Base-by-base conservation (phyloP, 2,797 vertebrate genomes). In the Myoxocephalus aenaeus region DNA sequence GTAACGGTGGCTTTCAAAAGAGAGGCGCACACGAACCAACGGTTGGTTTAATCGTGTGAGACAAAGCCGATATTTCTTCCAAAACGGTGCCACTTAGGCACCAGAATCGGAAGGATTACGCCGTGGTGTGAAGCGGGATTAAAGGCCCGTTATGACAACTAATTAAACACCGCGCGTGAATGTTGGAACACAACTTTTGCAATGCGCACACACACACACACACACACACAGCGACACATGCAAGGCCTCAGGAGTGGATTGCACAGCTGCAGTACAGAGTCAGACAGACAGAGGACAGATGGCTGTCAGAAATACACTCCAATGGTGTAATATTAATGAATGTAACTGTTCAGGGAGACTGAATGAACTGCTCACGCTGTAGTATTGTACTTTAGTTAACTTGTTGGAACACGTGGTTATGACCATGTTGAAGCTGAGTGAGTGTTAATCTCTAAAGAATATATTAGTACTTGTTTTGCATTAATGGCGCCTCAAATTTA, bases 91-190 rank as follows among this genome's bases (percentile, higher is more conserved):
- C 80, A 87, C 87, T 86, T 81, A 84, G 74, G 69, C 85, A n/a
- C 57, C 67, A 58, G 48, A 83, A 90, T 89, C 79, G 81, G 80
- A 48, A 70, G 79, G 85, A 90, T 89, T 90, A 88, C n/a, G 22
- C 34, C n/a, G 36, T 7, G 63, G 72, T 17, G 15, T 53, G 51
- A 87, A 76, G 64, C 10, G 57, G 85, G 87, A 86, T 82, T 85
- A 86, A 79, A 82, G 54, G 79, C 50, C 74, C 83, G 80, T 81
- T 79, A 81, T 83, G 88, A 79, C 73, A 71, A 77, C 83, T 83
- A 89, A 90, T 83, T 86, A 83, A 82, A 82, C 86, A 80, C 79
- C 71, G 81, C 1, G 25, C 73, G 50, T 85, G 69, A 70, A 44
- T 73, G 82, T 72, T 70, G 77, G 22, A 73, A 68, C 40, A 77